These are phyloP conservation scores for Tenebrosternarchus preto DNA, from an alignment of 2,113 vertebrate genomes.

Conservation along the genomic window DNA sequence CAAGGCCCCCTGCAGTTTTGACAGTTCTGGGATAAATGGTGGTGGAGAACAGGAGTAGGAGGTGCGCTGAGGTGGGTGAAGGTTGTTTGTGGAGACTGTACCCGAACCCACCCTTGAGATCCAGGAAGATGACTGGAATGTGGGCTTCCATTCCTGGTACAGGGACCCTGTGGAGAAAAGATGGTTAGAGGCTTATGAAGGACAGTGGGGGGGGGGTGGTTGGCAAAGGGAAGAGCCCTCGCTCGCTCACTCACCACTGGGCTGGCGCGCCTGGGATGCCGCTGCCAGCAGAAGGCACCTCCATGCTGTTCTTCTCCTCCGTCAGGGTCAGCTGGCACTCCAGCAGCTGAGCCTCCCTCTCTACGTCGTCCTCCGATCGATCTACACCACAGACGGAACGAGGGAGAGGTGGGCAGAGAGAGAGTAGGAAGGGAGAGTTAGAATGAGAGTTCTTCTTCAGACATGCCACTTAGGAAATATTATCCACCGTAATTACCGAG, in stretches of 20 bases:
- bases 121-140: constrained; percentile 94
- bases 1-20: no score
- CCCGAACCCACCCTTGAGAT: constrained; percentile 84
- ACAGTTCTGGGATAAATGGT: no score
- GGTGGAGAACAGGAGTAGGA: no score
- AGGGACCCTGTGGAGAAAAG: constrained; percentile 81
- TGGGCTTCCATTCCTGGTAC: constrained; percentile 95
- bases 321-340: constrained; percentile 94
- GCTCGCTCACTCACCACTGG: constrained; percentile 79
- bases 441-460: background rate
- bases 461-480: no score
- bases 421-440: constrained; percentile 11
- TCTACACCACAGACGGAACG: constrained; percentile 69
- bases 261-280: constrained; percentile 95
- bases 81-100: background rate
- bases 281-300: constrained; percentile 95
- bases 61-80: background rate
- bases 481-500: no score
- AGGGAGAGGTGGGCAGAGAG: constrained; percentile 1
- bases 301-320: constrained; percentile 90
- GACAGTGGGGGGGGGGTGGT: constrained; percentile 16
- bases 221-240: background rate
- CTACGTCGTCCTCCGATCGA: constrained; percentile 91
- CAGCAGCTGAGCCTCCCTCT: constrained; percentile 89
- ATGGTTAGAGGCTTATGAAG: background rate